Conservation (phyloP, 2,113 vertebrate genomes). For the Machaerirhynchus nigripectus region DNA sequence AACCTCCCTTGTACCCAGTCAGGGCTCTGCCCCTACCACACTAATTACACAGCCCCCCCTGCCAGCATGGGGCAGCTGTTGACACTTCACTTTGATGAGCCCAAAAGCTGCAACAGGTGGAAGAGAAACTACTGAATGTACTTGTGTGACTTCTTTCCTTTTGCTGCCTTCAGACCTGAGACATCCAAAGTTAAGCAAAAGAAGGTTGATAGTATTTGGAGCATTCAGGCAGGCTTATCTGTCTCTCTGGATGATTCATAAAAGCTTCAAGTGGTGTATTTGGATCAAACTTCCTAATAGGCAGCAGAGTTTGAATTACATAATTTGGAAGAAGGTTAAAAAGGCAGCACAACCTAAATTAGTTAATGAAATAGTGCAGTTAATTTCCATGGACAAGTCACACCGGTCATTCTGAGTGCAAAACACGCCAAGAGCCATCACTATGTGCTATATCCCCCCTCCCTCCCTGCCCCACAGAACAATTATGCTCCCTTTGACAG, state of each 20-base stretch:
- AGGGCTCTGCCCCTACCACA: not conserved
- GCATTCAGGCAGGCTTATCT: not conserved
- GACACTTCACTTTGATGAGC: not conserved
- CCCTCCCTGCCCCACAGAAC: not conserved
- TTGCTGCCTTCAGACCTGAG: not conserved
- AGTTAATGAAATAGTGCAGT: not conserved
- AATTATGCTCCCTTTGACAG: not conserved
- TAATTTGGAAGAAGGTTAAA: not conserved
- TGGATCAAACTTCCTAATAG: not conserved
- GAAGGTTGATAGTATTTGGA: not conserved
- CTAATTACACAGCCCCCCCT: not conserved
- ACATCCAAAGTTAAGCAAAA: not conserved
- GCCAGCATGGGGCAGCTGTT: not conserved
- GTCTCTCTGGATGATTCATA: not conserved
- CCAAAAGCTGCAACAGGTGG: not conserved
- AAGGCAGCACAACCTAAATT: not conserved
- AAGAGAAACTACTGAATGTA: not conserved
- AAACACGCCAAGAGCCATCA: not conserved
- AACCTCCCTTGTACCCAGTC: rapidly evolving
- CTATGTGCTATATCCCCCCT: rapidly evolving
- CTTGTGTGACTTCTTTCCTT: not conserved
- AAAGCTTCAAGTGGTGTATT: not conserved
- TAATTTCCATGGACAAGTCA: not conserved
- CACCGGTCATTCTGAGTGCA: not conserved
- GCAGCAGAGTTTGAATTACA: not conserved